Evolutionary conservation across 2,888 invertebrate species (phyloP).

Genomic region (Cosmorhoe ocellata): DNA sequence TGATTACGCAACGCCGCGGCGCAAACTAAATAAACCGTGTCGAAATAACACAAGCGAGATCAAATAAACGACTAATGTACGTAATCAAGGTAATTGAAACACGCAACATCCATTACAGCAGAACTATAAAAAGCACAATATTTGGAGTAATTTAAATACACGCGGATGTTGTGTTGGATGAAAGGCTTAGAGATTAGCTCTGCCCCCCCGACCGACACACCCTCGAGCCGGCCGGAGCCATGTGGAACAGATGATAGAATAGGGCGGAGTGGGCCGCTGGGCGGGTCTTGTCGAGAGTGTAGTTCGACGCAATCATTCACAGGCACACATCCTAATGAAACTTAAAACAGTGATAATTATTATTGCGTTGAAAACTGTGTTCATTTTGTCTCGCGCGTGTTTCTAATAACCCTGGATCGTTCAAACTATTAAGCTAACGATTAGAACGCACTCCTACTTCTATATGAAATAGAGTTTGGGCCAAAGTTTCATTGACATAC

Average conservation of each 20-base stretch:
- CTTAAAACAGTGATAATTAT: slow-evolving; percentile 19
- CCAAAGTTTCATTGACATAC: no score
- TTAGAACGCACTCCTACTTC: no score
- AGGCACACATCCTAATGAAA: background rate
- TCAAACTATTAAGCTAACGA: no score
- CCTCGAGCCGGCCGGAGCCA: no score
- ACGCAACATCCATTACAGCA: slow-evolving; percentile 6
- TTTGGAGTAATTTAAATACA: slow-evolving; percentile 2
- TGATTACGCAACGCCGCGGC: background rate
- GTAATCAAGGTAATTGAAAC: slow-evolving; percentile 7
- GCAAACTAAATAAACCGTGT: background rate
- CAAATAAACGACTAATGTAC: slow-evolving; percentile 4
- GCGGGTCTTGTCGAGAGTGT: background rate
- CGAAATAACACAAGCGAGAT: background rate
- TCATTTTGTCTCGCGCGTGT: slow-evolving; percentile 19
- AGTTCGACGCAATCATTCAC: slow-evolving; percentile 4
- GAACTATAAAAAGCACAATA: slow-evolving; percentile 2
- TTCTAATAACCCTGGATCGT: slow-evolving; percentile 1
- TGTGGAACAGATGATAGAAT: no score
- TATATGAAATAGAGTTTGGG: no score
- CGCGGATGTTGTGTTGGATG: slow-evolving; percentile 8
- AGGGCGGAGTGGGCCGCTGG: no score
- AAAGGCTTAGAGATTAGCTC: no score
- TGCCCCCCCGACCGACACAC: no score
- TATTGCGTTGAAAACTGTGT: slow-evolving; percentile 15